Conservation (phyloP, 2,888 invertebrate genomes). For the Dolichomitus sp. region DNA sequence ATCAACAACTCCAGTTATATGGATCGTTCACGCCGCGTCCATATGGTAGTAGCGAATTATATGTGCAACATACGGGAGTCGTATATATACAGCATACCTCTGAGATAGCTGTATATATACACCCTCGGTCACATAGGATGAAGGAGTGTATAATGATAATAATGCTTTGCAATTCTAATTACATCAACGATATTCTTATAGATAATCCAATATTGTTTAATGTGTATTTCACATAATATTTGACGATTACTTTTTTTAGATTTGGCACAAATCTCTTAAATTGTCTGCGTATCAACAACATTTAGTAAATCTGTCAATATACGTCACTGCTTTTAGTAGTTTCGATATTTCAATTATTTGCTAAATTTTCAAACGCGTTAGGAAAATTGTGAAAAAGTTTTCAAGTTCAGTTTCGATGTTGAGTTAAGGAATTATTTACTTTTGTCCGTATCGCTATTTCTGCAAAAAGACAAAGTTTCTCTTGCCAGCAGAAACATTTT, state of each 20-base stretch:
- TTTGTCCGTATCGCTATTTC: no score
- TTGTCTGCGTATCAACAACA: no score
- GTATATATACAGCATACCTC: slow-evolving; percentile 3
- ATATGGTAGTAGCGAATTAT: slow-evolving; percentile 12
- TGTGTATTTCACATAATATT: background rate
- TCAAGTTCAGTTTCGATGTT: no score
- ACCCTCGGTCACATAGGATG: background rate
- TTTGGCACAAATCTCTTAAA: background rate
- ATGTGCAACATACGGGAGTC: slow-evolving; percentile 19
- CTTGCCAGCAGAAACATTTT: no score
- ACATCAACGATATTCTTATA: background rate
- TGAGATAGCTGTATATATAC: background rate
- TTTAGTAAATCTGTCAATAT: no score
- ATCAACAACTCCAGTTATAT: slow-evolving; percentile 19
- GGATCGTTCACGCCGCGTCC: background rate
- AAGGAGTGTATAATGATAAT: background rate
- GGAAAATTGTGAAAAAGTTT: no score
- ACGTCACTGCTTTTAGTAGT: no score
- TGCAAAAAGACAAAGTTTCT: no score
- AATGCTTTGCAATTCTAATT: background rate
- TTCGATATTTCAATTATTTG: no score
- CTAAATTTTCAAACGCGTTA: no score
- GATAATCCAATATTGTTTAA: background rate
- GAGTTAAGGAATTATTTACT: no score
- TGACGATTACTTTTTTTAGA: background rate